Evolutionary conservation across 2,888 invertebrate species (phyloP).

Genomic region (Agrochola circellaris): DNA sequence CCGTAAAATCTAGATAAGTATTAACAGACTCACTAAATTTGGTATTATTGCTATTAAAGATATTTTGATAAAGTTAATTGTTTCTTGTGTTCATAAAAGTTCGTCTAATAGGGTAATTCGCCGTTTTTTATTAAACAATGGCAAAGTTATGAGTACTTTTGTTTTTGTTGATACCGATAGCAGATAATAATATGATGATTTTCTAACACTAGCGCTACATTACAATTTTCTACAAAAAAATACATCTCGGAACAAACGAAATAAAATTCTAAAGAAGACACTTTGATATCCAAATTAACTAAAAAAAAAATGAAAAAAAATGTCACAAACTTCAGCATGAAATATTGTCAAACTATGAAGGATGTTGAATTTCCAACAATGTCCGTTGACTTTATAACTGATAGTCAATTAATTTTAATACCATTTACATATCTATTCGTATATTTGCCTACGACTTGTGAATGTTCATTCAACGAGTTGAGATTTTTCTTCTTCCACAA

Average conservation of each 20-base stretch:
- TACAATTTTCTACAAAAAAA: neutral
- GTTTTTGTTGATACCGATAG: slow-evolving; percentile 1
- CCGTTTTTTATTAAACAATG: slow-evolving; percentile 50
- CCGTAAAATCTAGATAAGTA: slow-evolving; percentile 70
- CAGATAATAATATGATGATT: neutral
- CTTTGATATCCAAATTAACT: neutral
- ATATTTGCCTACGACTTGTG: neutral
- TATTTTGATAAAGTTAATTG: slow-evolving; percentile 63
- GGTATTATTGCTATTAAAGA: slow-evolving; percentile 52
- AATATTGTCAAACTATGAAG: slow-evolving; percentile 23
- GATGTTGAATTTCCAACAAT: slow-evolving; percentile 26
- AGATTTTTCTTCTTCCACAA: slow-evolving; percentile 6
- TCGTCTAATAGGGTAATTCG: slow-evolving; percentile 39
- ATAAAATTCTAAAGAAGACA: neutral
- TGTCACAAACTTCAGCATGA: neutral
- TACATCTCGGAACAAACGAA: neutral
- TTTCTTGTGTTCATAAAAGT: slow-evolving; percentile 56
- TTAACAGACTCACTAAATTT: slow-evolving; percentile 65
- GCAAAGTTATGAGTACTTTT: slow-evolving; percentile 20
- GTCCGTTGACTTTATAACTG: slow-evolving; percentile 25
- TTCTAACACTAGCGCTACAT: no score
- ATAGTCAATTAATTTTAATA: slow-evolving; percentile 32
- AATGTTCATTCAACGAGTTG: slow-evolving; percentile 9
- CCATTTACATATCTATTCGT: slow-evolving; percentile 44
- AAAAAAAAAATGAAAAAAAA: neutral